phyloP scores from a whole-genome alignment of 1,140 invertebrate genomes.

The Lordiphosa collinella region DNA sequence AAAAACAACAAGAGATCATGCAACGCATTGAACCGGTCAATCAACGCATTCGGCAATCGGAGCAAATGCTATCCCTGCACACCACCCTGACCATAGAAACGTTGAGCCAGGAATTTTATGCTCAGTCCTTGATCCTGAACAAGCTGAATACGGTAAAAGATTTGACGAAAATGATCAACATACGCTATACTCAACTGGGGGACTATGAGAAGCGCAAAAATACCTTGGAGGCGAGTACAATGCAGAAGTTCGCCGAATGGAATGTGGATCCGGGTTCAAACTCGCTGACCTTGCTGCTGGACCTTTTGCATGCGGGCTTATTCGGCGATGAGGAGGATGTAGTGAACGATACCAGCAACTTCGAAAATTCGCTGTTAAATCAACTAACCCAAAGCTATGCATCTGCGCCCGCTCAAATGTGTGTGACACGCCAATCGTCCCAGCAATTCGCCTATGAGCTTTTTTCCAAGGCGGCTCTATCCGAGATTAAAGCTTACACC shows the following conservation, averaged over 20 bases:
- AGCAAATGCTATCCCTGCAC: conserved; percentile 17
- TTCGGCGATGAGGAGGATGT: conserved; percentile 1
- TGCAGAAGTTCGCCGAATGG: conserved; percentile 33
- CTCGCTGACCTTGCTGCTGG: conserved; percentile 13
- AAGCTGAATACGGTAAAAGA: conserved; percentile 7
- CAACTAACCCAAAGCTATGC: conserved; percentile 58
- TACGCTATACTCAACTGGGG: conserved; percentile 9
- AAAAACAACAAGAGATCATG: conserved; percentile 13
- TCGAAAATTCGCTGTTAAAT: conserved; percentile 3
- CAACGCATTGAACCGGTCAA: conserved; percentile 12
- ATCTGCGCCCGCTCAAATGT: conserved; percentile 83
- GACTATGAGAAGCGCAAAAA: conserved; percentile 14
- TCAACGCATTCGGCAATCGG: conserved; percentile 9
- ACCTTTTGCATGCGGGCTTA: conserved; percentile 3
- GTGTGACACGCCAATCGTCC: conserved; percentile 85
- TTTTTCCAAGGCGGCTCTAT: conserved; percentile 86
- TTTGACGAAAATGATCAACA: conserved; percentile 3
- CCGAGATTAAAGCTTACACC: conserved; percentile 90
- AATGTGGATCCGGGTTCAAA: conserved; percentile 18
- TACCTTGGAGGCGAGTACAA: conserved; percentile 14
- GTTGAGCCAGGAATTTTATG: conserved; percentile 2
- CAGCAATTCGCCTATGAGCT: conserved; percentile 90
- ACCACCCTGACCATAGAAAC: conserved; percentile 24
- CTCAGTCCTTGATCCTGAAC: not conserved
- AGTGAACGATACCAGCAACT: not conserved